Base-by-base conservation (phyloP, 2,888 invertebrate genomes). In the Epinotia demarniana region DNA sequence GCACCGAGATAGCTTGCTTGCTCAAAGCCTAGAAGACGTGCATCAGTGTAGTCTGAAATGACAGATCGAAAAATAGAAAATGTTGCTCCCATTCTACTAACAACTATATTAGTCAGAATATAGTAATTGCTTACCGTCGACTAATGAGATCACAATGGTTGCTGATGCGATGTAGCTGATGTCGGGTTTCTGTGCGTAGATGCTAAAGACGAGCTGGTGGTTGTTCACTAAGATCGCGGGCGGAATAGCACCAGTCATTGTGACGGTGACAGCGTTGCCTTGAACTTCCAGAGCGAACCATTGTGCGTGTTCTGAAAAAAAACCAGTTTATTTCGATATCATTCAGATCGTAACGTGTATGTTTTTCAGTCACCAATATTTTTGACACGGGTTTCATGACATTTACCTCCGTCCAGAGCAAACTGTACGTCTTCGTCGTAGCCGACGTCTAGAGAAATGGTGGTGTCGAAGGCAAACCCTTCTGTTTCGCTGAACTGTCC, bases 291-390 rank as follows among this genome's bases (percentile, higher is more conserved):
- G 67, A 19, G 27, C 64, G 61, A 86, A 87, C 82, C 84, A 86
- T 39, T 81, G 78, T 0, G 84, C 69, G 33, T 82, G 62, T 9
- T 83, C 87, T 87, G 79, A 55, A 84, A 82, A 84, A 82, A 46
- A 18, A 39, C 64, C 64, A 39, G 53, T 27, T 33, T 6, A n/a
- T 33, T 8, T 33, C 1, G 9, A 9, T 33, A 11, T 49, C 2
- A 73, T 57, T 55, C 76, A 77, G 11, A 13, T 18, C 18, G 46
- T 18, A 23, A 13, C 27, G 3, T 53, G 11, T n/a, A 64, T n/a
- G 3, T 11, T 3, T 4, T 5, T 62, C 61, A 74, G 43, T 11
- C 3, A 43, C 0, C 13, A 46, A 13, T 3, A 46, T 3, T 13
- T 13, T 13, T 46, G 46, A 2, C 12, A 46, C 0, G 12, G 4